Percentiles rank a stretch among this genome's conserved stretches.
These are phyloP conservation scores for Aphrophora alni DNA, from an alignment of 2,888 invertebrate species.

Conservation along the genomic window DNA sequence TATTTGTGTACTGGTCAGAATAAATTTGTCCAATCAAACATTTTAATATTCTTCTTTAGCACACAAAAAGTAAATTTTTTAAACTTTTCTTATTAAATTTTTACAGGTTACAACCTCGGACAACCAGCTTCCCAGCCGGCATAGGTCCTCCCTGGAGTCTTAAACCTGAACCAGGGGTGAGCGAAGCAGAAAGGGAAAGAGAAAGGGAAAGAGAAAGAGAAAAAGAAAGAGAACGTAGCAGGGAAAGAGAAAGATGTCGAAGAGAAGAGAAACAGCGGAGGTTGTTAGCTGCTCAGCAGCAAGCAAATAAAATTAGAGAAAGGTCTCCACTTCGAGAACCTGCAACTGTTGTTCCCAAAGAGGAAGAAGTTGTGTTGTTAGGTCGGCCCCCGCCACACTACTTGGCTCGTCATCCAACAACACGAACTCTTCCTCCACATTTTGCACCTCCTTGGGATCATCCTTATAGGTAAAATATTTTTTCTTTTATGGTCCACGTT, in stretches of 20 bases:
- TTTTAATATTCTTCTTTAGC: too few species aligned
- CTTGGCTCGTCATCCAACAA: constrained; percentile 57
- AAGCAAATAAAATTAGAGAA: constrained; percentile 59
- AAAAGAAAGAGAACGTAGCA: constrained; percentile 55
- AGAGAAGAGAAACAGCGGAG: constrained; percentile 60
- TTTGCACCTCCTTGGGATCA: constrained; percentile 68
- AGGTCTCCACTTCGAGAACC: constrained; percentile 81
- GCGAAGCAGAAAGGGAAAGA: constrained; percentile 53
- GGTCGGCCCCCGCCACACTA: constrained; percentile 60
- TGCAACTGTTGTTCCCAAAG: constrained; percentile 52
- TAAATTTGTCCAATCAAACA: too few species aligned
- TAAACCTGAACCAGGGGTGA: constrained; percentile 67
- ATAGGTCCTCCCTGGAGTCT: constrained; percentile 65
- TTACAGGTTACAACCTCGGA: constrained; percentile 64
- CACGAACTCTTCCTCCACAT: constrained; percentile 59
- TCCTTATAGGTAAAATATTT: constrained; percentile 62
- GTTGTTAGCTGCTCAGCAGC: constrained; percentile 58
- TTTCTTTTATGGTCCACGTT: background rate
- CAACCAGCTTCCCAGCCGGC: constrained; percentile 53
- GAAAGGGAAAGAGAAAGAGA: constrained; percentile 66
- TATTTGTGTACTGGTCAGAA: too few species aligned
- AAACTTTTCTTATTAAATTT: background rate
- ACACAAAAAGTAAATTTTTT: too few species aligned
- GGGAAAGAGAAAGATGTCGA: constrained; percentile 49
- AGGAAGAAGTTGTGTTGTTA: constrained; percentile 55